These are phyloP conservation scores for Drosophila virilis DNA, from an alignment of 1,140 invertebrate species.

Conservation along the genomic window DNA sequence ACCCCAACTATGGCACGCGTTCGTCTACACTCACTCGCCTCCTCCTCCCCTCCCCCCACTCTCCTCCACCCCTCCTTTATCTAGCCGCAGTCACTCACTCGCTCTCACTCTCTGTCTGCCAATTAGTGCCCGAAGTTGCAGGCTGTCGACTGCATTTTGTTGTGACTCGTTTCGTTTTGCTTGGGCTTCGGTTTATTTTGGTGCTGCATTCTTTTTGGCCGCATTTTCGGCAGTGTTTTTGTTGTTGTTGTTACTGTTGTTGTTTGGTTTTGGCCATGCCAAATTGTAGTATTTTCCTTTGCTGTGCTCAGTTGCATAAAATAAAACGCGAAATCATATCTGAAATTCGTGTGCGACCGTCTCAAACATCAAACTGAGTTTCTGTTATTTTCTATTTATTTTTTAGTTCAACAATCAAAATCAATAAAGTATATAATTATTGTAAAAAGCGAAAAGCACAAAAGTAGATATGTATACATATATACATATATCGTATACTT, in stretches of 20 bases:
- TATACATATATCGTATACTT: not conserved
- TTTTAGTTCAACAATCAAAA: constrained; percentile 9
- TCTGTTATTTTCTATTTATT: not conserved
- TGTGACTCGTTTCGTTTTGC: constrained; percentile 45
- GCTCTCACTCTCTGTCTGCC: constrained; percentile 39
- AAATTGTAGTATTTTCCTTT: constrained; percentile 52
- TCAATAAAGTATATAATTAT: constrained; percentile 29
- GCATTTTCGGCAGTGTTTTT: constrained; percentile 59
- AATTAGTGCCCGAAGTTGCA: constrained; percentile 51
- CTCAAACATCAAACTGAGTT: constrained; percentile 7
- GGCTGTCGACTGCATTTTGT: constrained; percentile 53
- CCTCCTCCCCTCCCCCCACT: not conserved
- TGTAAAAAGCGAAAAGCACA: constrained; percentile 12
- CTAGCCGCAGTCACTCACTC: constrained; percentile 6
- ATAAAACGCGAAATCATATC: constrained; percentile 46
- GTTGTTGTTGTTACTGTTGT: constrained; percentile 42
- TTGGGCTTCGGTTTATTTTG: constrained; percentile 73
- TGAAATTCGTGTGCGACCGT: constrained; percentile 54
- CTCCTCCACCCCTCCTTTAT: not conserved
- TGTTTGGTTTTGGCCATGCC: constrained; percentile 50
- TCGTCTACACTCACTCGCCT: constrained; percentile 10
- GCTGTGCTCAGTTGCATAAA: constrained; percentile 70
- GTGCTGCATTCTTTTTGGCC: constrained; percentile 76
- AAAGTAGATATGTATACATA: constrained; percentile 3
- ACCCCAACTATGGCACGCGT: constrained; percentile 49